phyloP scores from a whole-genome alignment of 2,113 vertebrate genomes.

The Micromys minutus region DNA sequence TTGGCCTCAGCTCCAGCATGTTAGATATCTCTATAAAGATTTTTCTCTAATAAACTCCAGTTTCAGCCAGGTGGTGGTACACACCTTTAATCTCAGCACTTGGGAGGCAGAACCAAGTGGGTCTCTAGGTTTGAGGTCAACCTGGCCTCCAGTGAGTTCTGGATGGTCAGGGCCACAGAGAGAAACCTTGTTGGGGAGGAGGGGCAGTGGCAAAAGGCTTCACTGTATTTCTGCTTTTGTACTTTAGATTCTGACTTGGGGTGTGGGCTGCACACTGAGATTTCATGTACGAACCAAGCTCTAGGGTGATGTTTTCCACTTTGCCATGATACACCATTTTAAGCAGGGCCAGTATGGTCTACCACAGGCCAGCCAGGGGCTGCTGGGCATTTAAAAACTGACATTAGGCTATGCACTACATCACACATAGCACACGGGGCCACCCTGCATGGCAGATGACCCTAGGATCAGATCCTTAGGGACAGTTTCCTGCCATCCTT shows the following conservation, averaged over 20 bases:
- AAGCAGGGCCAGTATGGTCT: not conserved
- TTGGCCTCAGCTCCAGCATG: not conserved
- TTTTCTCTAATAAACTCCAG: no score
- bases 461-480: not conserved
- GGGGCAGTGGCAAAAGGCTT: not conserved
- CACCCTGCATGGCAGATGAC: not conserved
- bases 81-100: not conserved
- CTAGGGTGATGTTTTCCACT: no score
- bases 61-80: not conserved
- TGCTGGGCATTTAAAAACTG: not conserved
- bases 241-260: not conserved
- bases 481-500: not conserved
- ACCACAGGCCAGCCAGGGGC: rapidly evolving
- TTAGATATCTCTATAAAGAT: no score
- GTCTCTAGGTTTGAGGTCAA: not conserved
- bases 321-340: not conserved
- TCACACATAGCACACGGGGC: rapidly evolving
- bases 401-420: not conserved
- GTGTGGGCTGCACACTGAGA: not conserved
- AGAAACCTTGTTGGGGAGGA: not conserved
- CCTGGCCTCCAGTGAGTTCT: not conserved
- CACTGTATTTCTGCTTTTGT: no score
- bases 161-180: not conserved
- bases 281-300: not conserved
- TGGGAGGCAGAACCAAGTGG: not conserved